Base-by-base conservation (phyloP, 2,888 invertebrate species). In the Frankliniella fusca region DNA sequence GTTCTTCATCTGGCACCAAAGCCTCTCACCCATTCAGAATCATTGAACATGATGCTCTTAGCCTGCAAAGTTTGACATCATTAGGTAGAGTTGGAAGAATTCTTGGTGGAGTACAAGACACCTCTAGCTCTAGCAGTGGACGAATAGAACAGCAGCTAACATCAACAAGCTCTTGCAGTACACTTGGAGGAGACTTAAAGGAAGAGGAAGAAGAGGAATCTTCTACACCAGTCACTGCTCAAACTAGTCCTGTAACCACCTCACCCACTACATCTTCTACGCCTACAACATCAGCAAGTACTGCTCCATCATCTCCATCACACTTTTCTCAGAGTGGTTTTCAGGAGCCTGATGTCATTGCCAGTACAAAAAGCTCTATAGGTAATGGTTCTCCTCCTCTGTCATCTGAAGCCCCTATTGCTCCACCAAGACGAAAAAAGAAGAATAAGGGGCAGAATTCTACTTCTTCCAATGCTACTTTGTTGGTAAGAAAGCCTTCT, bases 331-430 rank as follows among this genome's bases (percentile, higher is more conserved):
- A 48, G 38, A 50, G 65, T 38, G 81, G 28, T 20, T 28, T 61
- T 12, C 93, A 93, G 87, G 97, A 97, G 88, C 97, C 97, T 3
- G 97, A 97, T 89, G 95, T 97, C 86, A 96, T 97, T 85, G 95
- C 96, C 83, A 97, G 97, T 89, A 95, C 97, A 84, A 97, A 97
- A 84, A 88, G 88, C 84, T 88, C 89, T 23, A 89, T 88, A 83
- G 86, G 89, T 88, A 83, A 88, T 87, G 87, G 88, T 82, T 87
- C 87, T 48, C 88, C 89, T 10, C 70, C 70, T 81, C 83, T 76
- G 12, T 27, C 70, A 27, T 76, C 70, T 27, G 70, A 76, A 38
- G 86, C 86, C 81, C 86, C 94, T 7, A 90, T 94, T 70, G 93
- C 96, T 82, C 96, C 96, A 83, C 96, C 96, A 0, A 89, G 96